phyloP scores from a whole-genome alignment of 2,888 invertebrate species.

The Epirrita christyi region DNA sequence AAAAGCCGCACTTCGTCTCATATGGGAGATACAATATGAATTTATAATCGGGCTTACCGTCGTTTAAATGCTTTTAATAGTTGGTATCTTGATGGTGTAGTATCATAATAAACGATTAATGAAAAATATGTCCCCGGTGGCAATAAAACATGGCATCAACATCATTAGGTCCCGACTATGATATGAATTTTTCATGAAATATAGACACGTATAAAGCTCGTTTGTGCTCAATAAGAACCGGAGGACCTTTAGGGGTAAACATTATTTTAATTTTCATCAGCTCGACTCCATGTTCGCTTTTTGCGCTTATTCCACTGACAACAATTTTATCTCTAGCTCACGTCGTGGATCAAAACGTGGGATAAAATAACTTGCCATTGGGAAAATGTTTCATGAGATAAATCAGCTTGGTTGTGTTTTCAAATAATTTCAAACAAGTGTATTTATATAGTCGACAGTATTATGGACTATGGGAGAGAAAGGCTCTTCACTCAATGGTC shows the following conservation, averaged over 20 bases:
- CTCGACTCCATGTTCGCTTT: conserved; percentile 60
- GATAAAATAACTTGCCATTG: conserved; percentile 44
- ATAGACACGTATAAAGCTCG: conserved; percentile 65
- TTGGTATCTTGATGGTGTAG: conserved; percentile 49
- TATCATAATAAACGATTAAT: conserved; percentile 72
- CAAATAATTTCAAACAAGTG: conserved; percentile 11
- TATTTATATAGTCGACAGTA: background rate
- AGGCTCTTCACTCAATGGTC: too few species aligned
- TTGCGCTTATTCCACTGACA: conserved; percentile 58
- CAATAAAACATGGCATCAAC: conserved; percentile 77
- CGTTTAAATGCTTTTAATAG: conserved; percentile 30
- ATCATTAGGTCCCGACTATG: conserved; percentile 75
- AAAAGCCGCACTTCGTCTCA: conserved; percentile 14
- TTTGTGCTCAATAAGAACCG: conserved; percentile 59
- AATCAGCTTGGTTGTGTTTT: conserved; percentile 19
- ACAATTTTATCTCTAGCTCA: conserved; percentile 63
- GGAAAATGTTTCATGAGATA: conserved; percentile 47
- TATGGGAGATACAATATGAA: conserved; percentile 27
- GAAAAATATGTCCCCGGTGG: conserved; percentile 73
- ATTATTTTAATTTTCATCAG: conserved; percentile 66
- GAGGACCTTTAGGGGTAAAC: conserved; percentile 51
- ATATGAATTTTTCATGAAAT: conserved; percentile 84
- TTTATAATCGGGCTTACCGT: conserved; percentile 26
- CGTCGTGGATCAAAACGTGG: conserved; percentile 53
- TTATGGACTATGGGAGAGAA: too few species aligned